Evolutionary conservation across 2,888 invertebrate genomes (phyloP).

Genomic region (Pherbina coryleti): DNA sequence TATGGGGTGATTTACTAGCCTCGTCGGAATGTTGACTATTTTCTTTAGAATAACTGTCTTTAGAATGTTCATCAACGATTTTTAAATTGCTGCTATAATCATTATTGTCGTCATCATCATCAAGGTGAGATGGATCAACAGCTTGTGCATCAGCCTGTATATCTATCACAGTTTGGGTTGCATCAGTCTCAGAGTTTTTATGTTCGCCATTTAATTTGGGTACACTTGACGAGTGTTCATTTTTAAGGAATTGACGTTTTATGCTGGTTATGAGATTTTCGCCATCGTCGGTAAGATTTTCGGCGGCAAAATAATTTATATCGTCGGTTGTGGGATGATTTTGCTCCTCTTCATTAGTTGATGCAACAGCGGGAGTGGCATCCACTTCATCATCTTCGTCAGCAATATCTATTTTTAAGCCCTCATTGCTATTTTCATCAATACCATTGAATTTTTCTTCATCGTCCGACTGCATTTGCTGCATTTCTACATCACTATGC

Average conservation of each 20-base stretch:
- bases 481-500: slow-evolving; percentile 8
- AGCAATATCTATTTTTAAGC: neutral
- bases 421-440: slow-evolving; percentile 17
- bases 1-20: neutral
- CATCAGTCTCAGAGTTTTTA: slow-evolving; percentile 12
- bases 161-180: slow-evolving; percentile 13
- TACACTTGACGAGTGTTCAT: neutral
- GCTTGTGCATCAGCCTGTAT: neutral
- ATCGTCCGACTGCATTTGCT: neutral
- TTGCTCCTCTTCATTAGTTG: neutral
- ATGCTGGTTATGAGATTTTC: slow-evolving; percentile 13
- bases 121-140: neutral
- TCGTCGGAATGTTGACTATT: neutral
- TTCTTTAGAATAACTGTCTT: neutral
- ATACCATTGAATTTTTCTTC: slow-evolving; percentile 8
- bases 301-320: neutral
- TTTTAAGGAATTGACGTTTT: slow-evolving; percentile 7
- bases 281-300: neutral
- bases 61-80: slow-evolving; percentile 4
- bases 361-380: neutral
- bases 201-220: slow-evolving; percentile 45
- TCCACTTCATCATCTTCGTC: slow-evolving; percentile 13
- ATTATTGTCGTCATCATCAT: slow-evolving; percentile 5
- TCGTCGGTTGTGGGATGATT: neutral
- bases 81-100: slow-evolving; percentile 37